Base-by-base conservation (phyloP, 2,797 vertebrate genomes). In the Lagocephalus sceleratus region DNA sequence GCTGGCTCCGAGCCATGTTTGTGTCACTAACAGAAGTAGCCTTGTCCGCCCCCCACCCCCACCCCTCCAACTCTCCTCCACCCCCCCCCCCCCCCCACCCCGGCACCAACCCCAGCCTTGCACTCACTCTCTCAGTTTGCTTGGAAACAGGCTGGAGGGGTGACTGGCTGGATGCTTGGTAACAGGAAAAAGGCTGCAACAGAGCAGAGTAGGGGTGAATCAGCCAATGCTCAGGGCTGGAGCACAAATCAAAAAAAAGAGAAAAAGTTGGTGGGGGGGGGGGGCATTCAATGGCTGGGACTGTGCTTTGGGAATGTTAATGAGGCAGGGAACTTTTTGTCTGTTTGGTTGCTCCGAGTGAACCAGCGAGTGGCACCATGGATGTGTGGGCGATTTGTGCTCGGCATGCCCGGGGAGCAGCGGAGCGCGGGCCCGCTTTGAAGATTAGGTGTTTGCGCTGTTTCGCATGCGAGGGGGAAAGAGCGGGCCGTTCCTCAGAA, bases 11-110 rank as follows among this genome's bases (percentile, higher is more conserved):
- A 79, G 83, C 85, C 82, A 86, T 82, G 75, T 84, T 86, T 82
- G 78, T 86, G 84, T 87, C 88, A 87, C 78, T 75, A 87, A 87
- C 86, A 88, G 85, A 87, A 81, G 79, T 78, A 66, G 83, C 82
- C 86, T 88, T 88, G 87, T 88, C 78, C 70, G 23, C 51, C 40
- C 58, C 54, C 42, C 29, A 7, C 40, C 43, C 20, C 10, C 40
- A 35, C 29, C 16, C 43, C 17, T 16, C 2, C 10, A n/a, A n/a
- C n/a, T n/a, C n/a, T n/a, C n/a, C n/a, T n/a, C n/a, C n/a, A n/a
- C 10, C 40, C 43, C 20, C 10, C 40, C 40, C 29, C 16, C 43
- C 17, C 21, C 2, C 10, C 39, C 50, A 5, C 25, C 19, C 59
- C 43, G n/a, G 41, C 64, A 61, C 58, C 72, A 45, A 51, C 72